Percentiles rank a stretch among this genome's conserved stretches.
phyloP scores from a whole-genome alignment of 2,113 vertebrate genomes.

The Cebidichthys violaceus region DNA sequence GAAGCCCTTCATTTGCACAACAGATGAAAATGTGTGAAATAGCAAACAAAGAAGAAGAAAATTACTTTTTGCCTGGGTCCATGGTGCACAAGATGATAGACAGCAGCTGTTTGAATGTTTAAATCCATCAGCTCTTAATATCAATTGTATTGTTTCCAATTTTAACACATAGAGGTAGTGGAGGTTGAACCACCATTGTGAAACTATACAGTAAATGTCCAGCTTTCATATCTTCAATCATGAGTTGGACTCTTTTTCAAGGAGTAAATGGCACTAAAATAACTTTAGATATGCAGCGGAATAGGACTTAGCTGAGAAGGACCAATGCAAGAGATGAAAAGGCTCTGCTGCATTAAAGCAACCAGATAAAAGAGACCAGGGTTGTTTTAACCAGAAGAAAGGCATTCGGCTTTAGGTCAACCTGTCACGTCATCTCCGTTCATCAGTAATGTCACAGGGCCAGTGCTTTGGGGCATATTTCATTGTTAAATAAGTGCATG shows the following conservation, averaged over 20 bases:
- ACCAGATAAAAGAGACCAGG: not conserved
- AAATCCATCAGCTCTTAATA: not conserved
- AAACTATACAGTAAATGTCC: not conserved
- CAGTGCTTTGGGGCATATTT: not conserved
- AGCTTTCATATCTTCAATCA: not conserved
- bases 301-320: not conserved
- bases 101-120: not conserved
- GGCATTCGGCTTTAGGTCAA: not conserved
- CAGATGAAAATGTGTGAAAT: slow-evolving; percentile 1
- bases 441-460: not conserved
- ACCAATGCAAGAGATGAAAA: not conserved
- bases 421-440: not conserved
- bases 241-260: not conserved
- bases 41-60: not conserved
- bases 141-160: not conserved
- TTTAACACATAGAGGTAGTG: not conserved
- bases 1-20: not conserved
- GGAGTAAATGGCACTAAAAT: not conserved
- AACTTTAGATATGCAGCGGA: not conserved
- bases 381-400: not conserved
- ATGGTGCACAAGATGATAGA: not conserved
- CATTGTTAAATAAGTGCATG: not conserved
- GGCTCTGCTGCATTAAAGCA: not conserved
- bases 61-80: not conserved
- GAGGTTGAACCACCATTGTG: not conserved